Base-by-base conservation (phyloP, 2,113 vertebrate species). In the Plectropomus leopardus region DNA sequence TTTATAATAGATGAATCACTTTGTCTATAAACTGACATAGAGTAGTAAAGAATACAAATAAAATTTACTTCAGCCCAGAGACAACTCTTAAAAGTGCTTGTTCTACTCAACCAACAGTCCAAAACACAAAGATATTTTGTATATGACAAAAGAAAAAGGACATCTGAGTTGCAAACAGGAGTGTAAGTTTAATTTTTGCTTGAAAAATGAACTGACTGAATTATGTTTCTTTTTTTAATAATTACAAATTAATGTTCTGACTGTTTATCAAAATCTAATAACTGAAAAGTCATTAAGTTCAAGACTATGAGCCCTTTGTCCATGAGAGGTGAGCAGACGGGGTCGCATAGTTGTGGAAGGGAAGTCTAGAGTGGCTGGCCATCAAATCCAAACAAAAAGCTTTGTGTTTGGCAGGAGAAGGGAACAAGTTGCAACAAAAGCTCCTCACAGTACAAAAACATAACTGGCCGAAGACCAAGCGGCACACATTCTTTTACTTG, bases 331-430 rank as follows among this genome's bases (percentile, higher is more conserved):
- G 59, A 65, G 19, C 55, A 59, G 65, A 70, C 55, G 16, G n/a
- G 24, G 47, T 81, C 73, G 40, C 59, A 48, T 42, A 50, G 73
- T 13, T 10, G 54, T 23, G 42, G 34, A 32, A 32, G 44, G 42
- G 32, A 64, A 54, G 32, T 45, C 28, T 57, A n/a, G 0, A 53
- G 51, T 7, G 51, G 55, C 66, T 16, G 51, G 30, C 45, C 14
- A 51, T 66, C 44, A 60, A 63, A 51, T 42, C 72, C 28, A 71
- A 58, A 80, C 71, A 77, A 77, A 76, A 69, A 75, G 50, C 58
- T 76, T 42, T 13, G 61, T 76, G 78, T 42, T 66, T n/a, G 13
- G 42, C 57, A 11, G 40, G 9, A n/a, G 14, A 63, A 64, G 51
- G 28, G 23, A 24, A 74, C 77, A 55, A 58, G 74, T 47, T 76